Percentiles rank a stretch among this genome's conserved stretches.
These are phyloP conservation scores for Trematomus bernacchii DNA, from an alignment of 2,797 vertebrate genomes.

Conservation along the genomic window DNA sequence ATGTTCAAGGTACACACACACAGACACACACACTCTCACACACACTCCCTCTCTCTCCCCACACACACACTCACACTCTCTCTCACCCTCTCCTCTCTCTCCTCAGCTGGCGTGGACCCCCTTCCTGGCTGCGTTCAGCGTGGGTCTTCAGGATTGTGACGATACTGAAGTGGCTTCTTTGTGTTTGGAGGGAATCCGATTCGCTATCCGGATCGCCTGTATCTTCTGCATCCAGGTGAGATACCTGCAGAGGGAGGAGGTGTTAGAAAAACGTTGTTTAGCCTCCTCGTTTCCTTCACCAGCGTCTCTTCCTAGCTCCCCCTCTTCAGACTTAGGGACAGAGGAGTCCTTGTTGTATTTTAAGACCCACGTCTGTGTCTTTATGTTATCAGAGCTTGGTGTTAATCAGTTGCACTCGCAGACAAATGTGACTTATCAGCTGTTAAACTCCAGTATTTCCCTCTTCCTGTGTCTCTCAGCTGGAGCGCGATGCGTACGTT, in stretches of 20 bases:
- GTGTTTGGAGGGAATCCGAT: constrained; percentile 96
- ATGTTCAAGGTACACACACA: constrained; percentile 93
- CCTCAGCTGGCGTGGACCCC: constrained; percentile 95
- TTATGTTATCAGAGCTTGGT: no score
- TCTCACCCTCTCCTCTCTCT: background rate
- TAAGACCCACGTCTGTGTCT: no score
- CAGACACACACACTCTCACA: background rate
- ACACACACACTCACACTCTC: background rate
- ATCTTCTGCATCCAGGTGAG: constrained; percentile 98
- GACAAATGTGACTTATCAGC: no score
- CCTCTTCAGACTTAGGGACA: no score
- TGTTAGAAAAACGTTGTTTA: background rate
- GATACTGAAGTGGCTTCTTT: constrained; percentile 94
- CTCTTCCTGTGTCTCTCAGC: constrained; percentile 69
- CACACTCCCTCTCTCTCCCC: background rate
- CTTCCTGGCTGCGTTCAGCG: constrained; percentile 93
- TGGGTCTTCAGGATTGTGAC: constrained; percentile 97
- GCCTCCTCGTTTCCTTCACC: no score
- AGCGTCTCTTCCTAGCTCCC: no score
- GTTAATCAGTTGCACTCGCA: no score
- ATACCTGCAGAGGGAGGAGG: constrained; percentile 55
- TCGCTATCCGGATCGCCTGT: constrained; percentile 94
- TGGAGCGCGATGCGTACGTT: constrained; percentile 96
- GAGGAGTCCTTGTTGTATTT: no score
- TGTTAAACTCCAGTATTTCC: no score